These are phyloP conservation scores for Ceryle rudis DNA, from an alignment of 2,797 vertebrate genomes.

Conservation along the genomic window DNA sequence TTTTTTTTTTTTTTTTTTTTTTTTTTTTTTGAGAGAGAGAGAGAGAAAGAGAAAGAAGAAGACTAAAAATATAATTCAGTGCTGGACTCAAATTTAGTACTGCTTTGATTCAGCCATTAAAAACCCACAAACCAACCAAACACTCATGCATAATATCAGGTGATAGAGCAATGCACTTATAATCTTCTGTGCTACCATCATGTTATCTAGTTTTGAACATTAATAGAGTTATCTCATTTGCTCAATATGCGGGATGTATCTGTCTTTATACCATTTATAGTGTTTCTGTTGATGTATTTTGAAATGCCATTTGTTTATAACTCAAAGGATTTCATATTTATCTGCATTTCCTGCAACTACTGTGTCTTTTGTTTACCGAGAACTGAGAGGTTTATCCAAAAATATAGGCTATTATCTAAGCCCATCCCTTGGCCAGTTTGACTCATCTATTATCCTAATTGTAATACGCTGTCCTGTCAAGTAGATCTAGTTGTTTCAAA, in stretches of 20 bases:
- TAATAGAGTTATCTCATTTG: not conserved
- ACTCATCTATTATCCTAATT: not conserved
- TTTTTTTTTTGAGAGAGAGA: not conserved
- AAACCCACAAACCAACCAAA: not conserved
- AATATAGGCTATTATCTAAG: not conserved
- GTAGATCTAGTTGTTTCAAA: not conserved
- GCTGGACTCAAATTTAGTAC: not conserved
- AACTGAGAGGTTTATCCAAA: not conserved
- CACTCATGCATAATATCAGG: not conserved
- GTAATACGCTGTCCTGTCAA: not conserved
- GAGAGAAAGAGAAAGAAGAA: too few species aligned
- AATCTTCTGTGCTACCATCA: not conserved
- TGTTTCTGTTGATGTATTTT: not conserved
- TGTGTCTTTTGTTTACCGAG: not conserved
- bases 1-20: not conserved
- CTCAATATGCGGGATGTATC: not conserved
- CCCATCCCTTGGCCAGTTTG: not conserved
- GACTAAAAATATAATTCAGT: not conserved
- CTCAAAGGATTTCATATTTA: not conserved
- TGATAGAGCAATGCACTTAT: not conserved
- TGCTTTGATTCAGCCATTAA: not conserved
- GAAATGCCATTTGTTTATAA: not conserved
- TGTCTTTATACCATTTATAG: not conserved
- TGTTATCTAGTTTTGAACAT: not conserved
- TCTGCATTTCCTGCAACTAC: not conserved